Evolutionary conservation across 1,140 invertebrate genomes (phyloP).

Genomic region (Dendroctonus ponderosae): DNA sequence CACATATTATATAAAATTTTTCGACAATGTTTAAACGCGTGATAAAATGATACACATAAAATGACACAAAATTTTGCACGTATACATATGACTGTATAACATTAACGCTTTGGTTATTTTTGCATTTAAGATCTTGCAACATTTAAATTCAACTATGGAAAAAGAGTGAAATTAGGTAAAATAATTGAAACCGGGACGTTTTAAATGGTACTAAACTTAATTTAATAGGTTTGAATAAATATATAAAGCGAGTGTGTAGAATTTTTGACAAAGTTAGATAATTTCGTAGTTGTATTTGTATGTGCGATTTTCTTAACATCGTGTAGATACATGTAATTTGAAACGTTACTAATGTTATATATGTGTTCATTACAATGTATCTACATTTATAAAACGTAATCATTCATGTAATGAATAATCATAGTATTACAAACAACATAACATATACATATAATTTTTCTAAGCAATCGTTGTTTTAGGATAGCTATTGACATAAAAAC

Average conservation of each 20-base stretch:
- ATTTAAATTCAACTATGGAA: conserved; percentile 2
- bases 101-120: conserved; percentile 47
- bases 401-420: conserved; percentile 50
- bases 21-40: conserved; percentile 27
- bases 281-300: no score
- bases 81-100: conserved; percentile 40
- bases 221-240: no score
- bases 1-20: conserved; percentile 24
- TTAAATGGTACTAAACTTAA: no score
- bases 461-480: conserved; percentile 53
- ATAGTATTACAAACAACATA: conserved; percentile 47
- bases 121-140: conserved; percentile 38
- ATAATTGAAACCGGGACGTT: no score
- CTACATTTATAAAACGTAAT: conserved; percentile 46
- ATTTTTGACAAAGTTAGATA: no score
- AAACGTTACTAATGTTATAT: conserved; percentile 34
- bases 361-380: conserved; percentile 43
- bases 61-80: conserved; percentile 41
- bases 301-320: neutral
- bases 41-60: conserved; percentile 27
- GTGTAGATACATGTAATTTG: conserved; percentile 45
- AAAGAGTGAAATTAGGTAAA: neutral
- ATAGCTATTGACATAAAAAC: conserved; percentile 50
- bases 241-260: no score
- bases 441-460: conserved; percentile 53